These are phyloP conservation scores for Zosterops borbonicus DNA, from an alignment of 2,113 vertebrate genomes.

Conservation along the genomic window DNA sequence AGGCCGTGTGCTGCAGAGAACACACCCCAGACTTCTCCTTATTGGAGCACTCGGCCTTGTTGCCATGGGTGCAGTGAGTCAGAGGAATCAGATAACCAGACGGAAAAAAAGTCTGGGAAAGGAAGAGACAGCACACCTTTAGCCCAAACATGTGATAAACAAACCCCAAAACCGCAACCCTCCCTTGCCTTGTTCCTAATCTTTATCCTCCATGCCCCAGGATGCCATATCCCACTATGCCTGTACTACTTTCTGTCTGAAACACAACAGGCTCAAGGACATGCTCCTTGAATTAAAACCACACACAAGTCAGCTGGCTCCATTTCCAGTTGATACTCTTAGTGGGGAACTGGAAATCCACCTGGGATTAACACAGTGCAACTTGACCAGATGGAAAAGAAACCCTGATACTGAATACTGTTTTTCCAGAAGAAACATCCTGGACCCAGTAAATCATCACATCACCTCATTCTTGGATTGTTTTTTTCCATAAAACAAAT, in stretches of 20 bases:
- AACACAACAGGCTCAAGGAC: not conserved
- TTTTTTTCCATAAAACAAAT: not conserved
- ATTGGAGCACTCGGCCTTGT: slow-evolving; percentile 58
- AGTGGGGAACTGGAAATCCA: not conserved
- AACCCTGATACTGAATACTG: not conserved
- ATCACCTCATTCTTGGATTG: not conserved
- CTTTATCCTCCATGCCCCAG: not conserved
- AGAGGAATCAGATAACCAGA: slow-evolving; percentile 91
- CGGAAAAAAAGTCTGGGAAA: slow-evolving; percentile 82
- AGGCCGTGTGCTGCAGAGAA: slow-evolving; percentile 77
- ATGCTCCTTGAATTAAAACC: not conserved
- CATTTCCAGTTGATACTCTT: not conserved
- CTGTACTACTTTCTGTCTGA: not conserved
- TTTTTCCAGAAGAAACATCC: not conserved
- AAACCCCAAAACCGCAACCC: not conserved
- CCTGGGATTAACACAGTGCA: not conserved
- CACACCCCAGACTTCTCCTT: slow-evolving; percentile 69
- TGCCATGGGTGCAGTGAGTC: slow-evolving; percentile 79
- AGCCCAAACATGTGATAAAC: not conserved
- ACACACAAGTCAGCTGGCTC: not conserved
- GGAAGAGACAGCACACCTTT: not conserved
- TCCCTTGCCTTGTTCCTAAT: not conserved
- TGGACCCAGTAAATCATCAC: not conserved
- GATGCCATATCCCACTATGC: not conserved
- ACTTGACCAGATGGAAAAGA: not conserved